Conservation (phyloP, 1,140 invertebrate species). For the Drosophila teissieri region DNA sequence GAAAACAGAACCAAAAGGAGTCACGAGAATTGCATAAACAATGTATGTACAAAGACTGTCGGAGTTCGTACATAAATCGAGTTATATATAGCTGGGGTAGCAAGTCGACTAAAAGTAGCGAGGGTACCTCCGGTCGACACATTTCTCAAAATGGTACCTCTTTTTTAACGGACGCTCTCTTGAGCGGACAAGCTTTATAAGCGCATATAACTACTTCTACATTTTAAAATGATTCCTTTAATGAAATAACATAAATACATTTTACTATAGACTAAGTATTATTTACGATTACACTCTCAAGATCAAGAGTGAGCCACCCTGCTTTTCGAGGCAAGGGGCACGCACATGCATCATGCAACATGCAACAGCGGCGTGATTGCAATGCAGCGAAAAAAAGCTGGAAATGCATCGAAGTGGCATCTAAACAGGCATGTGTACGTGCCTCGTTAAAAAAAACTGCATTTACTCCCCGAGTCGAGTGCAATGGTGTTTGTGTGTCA, state of each 20-base stretch:
- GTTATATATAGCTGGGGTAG: slow-evolving; percentile 28
- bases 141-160: background rate
- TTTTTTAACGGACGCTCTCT: background rate
- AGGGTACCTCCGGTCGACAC: slow-evolving; percentile 14
- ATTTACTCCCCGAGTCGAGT: slow-evolving; percentile 17
- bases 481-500: slow-evolving; percentile 76
- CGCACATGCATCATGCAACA: slow-evolving; percentile 63
- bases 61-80: slow-evolving; percentile 32
- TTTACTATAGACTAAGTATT: background rate
- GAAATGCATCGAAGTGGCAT: slow-evolving; percentile 49
- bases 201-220: too few species aligned
- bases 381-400: slow-evolving; percentile 54
- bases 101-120: slow-evolving; percentile 13
- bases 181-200: slow-evolving; percentile 1
- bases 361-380: slow-evolving; percentile 71
- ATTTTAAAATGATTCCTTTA: too few species aligned
- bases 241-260: background rate
- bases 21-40: slow-evolving; percentile 77
- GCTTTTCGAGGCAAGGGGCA: slow-evolving; percentile 11
- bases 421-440: slow-evolving; percentile 34
- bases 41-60: slow-evolving; percentile 41
- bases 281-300: background rate
- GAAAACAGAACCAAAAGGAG: slow-evolving; percentile 60
- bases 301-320: slow-evolving; percentile 46
- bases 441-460: slow-evolving; percentile 46